Evolutionary conservation across 2,888 invertebrate species (phyloP), one percentile per base, ranked within the genome.

Genomic region (Pristionchus fissidentatus): DNA sequence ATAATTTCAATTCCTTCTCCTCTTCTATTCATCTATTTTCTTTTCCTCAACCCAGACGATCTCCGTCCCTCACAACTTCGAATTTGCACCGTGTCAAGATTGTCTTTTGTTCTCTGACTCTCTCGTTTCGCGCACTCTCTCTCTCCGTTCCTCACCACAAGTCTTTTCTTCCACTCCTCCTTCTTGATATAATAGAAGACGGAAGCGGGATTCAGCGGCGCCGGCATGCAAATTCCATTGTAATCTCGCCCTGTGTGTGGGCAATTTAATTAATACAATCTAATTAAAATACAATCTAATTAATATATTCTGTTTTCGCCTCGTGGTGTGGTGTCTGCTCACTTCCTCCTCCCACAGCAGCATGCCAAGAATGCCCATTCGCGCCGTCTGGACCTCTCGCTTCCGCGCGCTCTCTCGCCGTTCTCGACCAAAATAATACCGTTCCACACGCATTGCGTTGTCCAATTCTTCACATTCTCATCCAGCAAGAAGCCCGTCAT

Each of bases 391-490:
- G n/a, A n/a, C n/a, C n/a, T n/a, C n/a, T n/a, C n/a, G n/a, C n/a
- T n/a, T n/a, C n/a, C n/a, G n/a, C n/a, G n/a, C n/a, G n/a, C n/a
- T n/a, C n/a, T n/a, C n/a, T n/a, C n/a, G n/a, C n/a, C n/a, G n/a
- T n/a, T n/a, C n/a, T n/a, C n/a, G n/a, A n/a, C n/a, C 10, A 70
- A 70, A 19, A 10, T 29, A 15, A 5, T 35, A 81, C 80, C 80
- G 13, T 81, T 81, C 80, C 80, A 81, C 5, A 62, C 62, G 46
- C 80, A 81, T 41, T 81, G 80, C 46, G 43, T 43, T 81, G 80
- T 32, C 62, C 62, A 81, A 43, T 60, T 81, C 8, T 62, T 26
- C 15, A n/a, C n/a, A 10, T 81, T 32, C 29, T 81, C 60, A 62
- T 81, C 55, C 7, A 81, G 46, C 10, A 81, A 43, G 46, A 81